These are phyloP conservation scores for Toxotes lorentzi DNA, from an alignment of 2,797 vertebrate genomes.

Conservation along the genomic window DNA sequence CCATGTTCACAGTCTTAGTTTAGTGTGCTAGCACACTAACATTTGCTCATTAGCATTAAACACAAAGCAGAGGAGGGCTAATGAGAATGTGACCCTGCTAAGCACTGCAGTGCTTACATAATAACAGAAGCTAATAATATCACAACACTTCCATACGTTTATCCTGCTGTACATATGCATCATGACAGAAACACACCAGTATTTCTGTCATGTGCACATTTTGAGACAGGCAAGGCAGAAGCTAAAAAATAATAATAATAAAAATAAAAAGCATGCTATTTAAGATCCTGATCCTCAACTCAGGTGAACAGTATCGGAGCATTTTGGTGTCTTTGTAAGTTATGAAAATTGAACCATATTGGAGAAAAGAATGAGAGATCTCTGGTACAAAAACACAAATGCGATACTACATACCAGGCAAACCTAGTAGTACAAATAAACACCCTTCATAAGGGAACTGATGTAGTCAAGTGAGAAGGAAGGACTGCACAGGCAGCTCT, in stretches of 20 bases:
- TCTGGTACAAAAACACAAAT: background rate
- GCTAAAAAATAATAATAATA: too few species aligned
- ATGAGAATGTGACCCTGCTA: too few species aligned
- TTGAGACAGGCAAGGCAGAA: background rate
- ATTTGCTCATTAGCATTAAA: too few species aligned
- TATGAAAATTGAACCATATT: background rate
- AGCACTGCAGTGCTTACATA: background rate
- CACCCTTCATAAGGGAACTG: background rate
- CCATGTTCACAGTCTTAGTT: too few species aligned
- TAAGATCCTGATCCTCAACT: background rate
- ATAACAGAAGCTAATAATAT: background rate
- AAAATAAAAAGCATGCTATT: background rate
- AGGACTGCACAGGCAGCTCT: background rate
- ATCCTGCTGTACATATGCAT: background rate
- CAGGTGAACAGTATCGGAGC: background rate
- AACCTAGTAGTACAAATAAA: background rate
- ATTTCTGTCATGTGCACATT: background rate
- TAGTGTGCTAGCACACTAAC: too few species aligned
- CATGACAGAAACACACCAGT: background rate
- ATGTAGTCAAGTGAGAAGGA: slow-evolving; percentile 25
- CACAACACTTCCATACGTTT: background rate
- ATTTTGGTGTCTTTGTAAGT: background rate
- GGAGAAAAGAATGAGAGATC: background rate
- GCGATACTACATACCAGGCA: background rate
- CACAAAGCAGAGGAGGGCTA: too few species aligned